phyloP scores from a whole-genome alignment of 2,797 vertebrate species.

The Gallinago solitaria region DNA sequence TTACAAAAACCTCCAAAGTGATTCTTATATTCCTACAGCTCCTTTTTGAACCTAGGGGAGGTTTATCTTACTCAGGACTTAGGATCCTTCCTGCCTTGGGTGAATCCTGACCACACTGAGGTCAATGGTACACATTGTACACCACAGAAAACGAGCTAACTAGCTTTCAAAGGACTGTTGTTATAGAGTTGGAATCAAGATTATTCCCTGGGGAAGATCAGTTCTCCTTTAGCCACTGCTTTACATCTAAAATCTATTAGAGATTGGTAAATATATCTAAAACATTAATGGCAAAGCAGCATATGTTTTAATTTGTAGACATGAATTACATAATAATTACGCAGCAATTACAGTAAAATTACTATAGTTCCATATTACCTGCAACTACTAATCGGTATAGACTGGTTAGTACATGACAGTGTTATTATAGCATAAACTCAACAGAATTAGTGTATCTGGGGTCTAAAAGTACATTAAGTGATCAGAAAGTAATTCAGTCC shows the following conservation, averaged over 20 bases:
- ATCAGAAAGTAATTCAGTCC: neutral
- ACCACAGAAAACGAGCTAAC: neutral
- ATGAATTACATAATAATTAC: neutral
- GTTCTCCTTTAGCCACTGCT: neutral
- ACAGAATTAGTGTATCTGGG: neutral
- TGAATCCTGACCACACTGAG: neutral
- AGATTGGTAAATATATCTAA: neutral
- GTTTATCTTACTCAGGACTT: neutral
- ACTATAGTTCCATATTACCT: neutral
- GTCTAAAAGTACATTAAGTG: neutral
- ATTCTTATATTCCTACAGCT: neutral
- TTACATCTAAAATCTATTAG: neutral
- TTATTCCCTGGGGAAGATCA: neutral
- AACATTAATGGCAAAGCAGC: neutral
- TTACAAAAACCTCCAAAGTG: neutral
- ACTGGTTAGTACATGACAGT: neutral
- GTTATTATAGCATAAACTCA: neutral
- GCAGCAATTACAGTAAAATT: neutral
- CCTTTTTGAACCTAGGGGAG: neutral
- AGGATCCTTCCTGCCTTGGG: neutral
- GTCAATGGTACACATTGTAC: neutral
- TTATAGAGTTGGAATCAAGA: neutral
- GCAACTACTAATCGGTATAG: neutral
- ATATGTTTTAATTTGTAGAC: neutral
- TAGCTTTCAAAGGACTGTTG: neutral